Evolutionary conservation across 2,113 vertebrate species (phyloP).

Genomic region (Strix aluco): DNA sequence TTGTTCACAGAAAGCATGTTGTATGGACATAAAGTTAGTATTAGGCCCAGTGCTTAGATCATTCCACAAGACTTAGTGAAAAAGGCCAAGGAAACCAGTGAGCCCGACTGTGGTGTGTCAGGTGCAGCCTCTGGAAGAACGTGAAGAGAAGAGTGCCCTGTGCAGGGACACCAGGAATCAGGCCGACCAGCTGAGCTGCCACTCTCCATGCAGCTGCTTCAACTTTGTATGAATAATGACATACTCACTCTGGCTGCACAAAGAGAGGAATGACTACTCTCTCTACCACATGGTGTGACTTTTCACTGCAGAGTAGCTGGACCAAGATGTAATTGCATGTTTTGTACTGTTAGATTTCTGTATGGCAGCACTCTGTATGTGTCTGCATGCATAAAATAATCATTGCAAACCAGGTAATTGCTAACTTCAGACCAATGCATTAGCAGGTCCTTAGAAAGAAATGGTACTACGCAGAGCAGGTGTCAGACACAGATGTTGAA

Average conservation of each 20-base stretch:
- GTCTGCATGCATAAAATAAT: not conserved
- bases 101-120: not conserved
- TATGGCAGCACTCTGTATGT: not conserved
- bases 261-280: not conserved
- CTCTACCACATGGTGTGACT: fast-evolving
- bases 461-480: not conserved
- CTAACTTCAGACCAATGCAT: not conserved
- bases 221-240: fast-evolving
- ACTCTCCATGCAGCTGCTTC: not conserved
- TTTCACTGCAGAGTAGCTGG: not conserved
- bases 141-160: not conserved
- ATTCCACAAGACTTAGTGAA: not conserved
- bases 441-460: not conserved
- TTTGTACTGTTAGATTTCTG: not conserved
- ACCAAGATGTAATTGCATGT: not conserved
- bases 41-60: not conserved
- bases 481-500: not conserved
- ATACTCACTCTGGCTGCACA: not conserved
- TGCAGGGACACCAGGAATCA: too few species aligned
- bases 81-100: not conserved
- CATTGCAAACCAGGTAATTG: not conserved
- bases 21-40: not conserved
- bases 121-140: not conserved
- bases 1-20: not conserved
- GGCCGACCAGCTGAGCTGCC: not conserved